Conservation (phyloP, 2,113 vertebrate species). For the Campylomormyrus numenius region DNA sequence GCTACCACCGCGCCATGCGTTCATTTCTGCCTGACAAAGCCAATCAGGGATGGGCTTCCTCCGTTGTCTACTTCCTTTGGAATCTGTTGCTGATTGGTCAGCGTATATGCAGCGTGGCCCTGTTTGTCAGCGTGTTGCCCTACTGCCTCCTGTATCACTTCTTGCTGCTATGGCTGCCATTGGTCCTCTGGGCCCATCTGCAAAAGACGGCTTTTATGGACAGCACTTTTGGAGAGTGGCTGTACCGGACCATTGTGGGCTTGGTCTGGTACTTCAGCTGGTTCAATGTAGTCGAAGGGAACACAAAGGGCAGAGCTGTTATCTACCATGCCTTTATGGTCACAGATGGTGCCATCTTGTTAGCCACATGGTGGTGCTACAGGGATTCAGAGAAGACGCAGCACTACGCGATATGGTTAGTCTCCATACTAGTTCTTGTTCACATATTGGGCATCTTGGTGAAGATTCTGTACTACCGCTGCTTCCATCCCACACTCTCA, state of each 20-base stretch:
- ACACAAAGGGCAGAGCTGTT: slow-evolving; percentile 61
- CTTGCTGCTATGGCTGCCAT: slow-evolving; percentile 60
- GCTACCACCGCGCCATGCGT: slow-evolving; percentile 85
- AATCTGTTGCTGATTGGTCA: slow-evolving; percentile 82
- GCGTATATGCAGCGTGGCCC: slow-evolving; percentile 64
- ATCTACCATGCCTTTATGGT: slow-evolving; percentile 76
- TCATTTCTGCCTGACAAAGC: slow-evolving; percentile 74
- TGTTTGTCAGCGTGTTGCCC: slow-evolving; percentile 74
- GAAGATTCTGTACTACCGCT: slow-evolving; percentile 71
- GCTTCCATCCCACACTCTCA: slow-evolving; percentile 68
- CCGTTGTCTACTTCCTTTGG: slow-evolving; percentile 80
- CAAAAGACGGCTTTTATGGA: slow-evolving; percentile 85
- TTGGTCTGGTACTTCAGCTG: slow-evolving; percentile 93
- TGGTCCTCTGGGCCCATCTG: slow-evolving; percentile 72
- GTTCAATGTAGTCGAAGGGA: slow-evolving; percentile 80
- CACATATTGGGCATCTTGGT: slow-evolving; percentile 69
- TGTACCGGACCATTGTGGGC: slow-evolving; percentile 75
- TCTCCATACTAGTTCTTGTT: slow-evolving; percentile 42
- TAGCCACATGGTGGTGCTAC: slow-evolving; percentile 58
- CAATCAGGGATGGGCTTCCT: slow-evolving; percentile 60
- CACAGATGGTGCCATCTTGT: slow-evolving; percentile 65
- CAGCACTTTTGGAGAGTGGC: slow-evolving; percentile 57
- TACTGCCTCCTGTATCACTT: slow-evolving; percentile 55
- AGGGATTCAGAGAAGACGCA: slow-evolving; percentile 37
- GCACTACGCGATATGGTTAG: slow-evolving; percentile 27